Evolutionary conservation across 2,888 invertebrate species (phyloP).

Genomic region (Sarcophaga subvicina): DNA sequence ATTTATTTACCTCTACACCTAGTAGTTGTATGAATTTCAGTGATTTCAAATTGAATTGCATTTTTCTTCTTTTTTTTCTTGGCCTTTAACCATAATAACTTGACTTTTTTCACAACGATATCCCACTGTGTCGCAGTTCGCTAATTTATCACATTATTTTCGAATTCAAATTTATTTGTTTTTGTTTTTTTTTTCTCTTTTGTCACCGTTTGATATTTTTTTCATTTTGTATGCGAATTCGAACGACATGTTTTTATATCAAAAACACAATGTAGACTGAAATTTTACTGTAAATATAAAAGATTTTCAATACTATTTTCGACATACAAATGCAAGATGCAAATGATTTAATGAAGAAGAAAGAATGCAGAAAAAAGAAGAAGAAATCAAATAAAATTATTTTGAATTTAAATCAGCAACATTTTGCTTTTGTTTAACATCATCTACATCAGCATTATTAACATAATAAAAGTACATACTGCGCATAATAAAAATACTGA

Average conservation of each 20-base stretch:
- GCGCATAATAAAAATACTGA: background rate
- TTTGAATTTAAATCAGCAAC: conserved; percentile 34
- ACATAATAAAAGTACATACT: background rate
- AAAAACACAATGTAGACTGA: conserved; percentile 55
- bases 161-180: conserved; percentile 11
- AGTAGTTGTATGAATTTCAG: no score
- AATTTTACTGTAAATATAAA: conserved; percentile 15
- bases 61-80: background rate
- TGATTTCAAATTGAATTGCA: no score
- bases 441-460: conserved; percentile 6
- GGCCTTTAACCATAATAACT: background rate
- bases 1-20: no score
- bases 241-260: conserved; percentile 55
- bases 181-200: background rate
- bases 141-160: conserved; percentile 2
- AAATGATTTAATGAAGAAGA: conserved; percentile 50
- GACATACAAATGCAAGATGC: conserved; percentile 52
- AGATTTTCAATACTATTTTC: conserved; percentile 33
- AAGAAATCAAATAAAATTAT: conserved; percentile 24
- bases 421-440: conserved; percentile 48
- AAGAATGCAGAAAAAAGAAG: conserved; percentile 8
- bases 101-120: conserved; percentile 6
- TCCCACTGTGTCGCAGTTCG: conserved; percentile 31
- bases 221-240: conserved; percentile 13
- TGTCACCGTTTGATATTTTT: conserved; percentile 11